Evolutionary conservation across 2,797 vertebrate genomes (phyloP), one percentile per base, ranked within the genome.

Genomic region (Acipenser oxyrinchus): DNA sequence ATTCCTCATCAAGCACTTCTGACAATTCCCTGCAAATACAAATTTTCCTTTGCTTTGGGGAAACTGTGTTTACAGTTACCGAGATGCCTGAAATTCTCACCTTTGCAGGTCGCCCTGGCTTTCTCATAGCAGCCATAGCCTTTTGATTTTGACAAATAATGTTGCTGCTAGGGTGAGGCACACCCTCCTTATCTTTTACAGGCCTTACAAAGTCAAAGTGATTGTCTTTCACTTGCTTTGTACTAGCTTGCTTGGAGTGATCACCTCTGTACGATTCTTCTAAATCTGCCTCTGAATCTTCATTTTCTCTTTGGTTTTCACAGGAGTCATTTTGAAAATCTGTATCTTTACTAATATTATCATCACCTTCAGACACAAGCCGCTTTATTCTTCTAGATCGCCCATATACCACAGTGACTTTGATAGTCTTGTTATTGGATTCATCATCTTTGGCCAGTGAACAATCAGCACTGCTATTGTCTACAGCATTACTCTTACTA

Each of bases 11-110:
- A 75, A 37, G 72, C 60, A 78, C 79, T 23, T 73, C 78, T 52
- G 71, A 73, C 69, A 87, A 78, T 10, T 90, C 87, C 64, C 85
- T 92, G 72, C 87, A 92, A 60, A 97, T 86, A 78, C 86, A 88
- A 75, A 96, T 93, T 87, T 91, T 91, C 68, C 93, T 93, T 78
- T 92, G 90, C 72, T 92, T 87, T 76, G 95, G 92, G 71, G 95
- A 94, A 73, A 91, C 81, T 69, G 92, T 90, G 51, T 84, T 91
- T 75, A 96, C 84, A 49, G 95, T 96, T 70, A 96, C 92, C 13
- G 93, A 97, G 78, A 98, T 96, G 69, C 94, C 95, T 3, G 95
- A 94, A 72, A 97, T 93, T 85, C 93, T 99, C 48, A 98, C 90
- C 86, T 97, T 96, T 70, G 95, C 92, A 60, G 94, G 95, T 79